These are phyloP conservation scores for Hecatera dysodea DNA, from an alignment of 2,888 invertebrate genomes.

Conservation along the genomic window DNA sequence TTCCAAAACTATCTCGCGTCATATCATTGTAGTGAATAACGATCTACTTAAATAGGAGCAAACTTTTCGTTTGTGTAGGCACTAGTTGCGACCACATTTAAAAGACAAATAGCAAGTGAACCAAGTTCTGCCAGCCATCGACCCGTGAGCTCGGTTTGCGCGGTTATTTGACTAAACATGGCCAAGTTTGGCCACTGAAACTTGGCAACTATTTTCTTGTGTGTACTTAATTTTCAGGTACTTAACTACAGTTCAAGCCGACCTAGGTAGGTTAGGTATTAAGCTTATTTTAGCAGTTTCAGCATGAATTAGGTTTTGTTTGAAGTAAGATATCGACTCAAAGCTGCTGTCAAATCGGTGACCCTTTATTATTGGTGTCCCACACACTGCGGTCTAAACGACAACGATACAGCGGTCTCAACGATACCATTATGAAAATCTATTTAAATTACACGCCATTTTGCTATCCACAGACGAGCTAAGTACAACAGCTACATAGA, in stretches of 20 bases:
- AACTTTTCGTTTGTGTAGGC: slow-evolving; percentile 25
- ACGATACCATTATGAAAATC: slow-evolving; percentile 73
- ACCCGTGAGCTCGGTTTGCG: slow-evolving; percentile 63
- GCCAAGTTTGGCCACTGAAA: slow-evolving; percentile 64
- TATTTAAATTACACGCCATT: slow-evolving; percentile 75
- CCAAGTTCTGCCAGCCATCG: slow-evolving; percentile 66
- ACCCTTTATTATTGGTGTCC: slow-evolving; percentile 18
- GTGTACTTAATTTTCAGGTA: slow-evolving; percentile 39
- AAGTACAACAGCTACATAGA: slow-evolving; percentile 62
- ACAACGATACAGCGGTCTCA: slow-evolving; percentile 48
- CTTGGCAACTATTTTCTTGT: slow-evolving; percentile 62
- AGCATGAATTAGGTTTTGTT: neutral
- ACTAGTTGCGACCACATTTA: slow-evolving; percentile 46
- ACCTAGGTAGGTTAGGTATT: slow-evolving; percentile 11
- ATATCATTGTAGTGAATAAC: neutral
- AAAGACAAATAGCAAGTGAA: slow-evolving; percentile 69
- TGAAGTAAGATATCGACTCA: neutral
- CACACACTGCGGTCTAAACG: slow-evolving; percentile 17
- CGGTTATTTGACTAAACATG: slow-evolving; percentile 72
- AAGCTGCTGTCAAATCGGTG: slow-evolving; percentile 40
- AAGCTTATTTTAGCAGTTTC: slow-evolving; percentile 5
- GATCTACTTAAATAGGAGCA: slow-evolving; percentile 2
- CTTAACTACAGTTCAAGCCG: slow-evolving; percentile 11
- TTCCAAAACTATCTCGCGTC: neutral
- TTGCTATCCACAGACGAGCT: slow-evolving; percentile 63